These are phyloP conservation scores for Drosophila parthenogenetica DNA, from an alignment of 2,888 invertebrate genomes.

Conservation along the genomic window DNA sequence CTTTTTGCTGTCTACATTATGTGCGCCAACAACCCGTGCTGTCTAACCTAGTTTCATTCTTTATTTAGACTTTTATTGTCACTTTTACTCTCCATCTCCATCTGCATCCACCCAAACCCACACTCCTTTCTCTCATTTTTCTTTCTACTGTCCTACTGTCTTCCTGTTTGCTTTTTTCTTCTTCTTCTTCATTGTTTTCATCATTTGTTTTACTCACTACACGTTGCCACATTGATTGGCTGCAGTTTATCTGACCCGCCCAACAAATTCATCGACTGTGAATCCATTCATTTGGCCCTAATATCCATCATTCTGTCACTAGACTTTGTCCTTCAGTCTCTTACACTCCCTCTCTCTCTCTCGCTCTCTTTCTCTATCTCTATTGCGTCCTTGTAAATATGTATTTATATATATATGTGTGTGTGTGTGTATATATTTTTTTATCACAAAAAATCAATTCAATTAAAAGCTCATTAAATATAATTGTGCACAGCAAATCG, in stretches of 20 bases:
- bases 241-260: constrained; percentile 43
- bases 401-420: background rate
- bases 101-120: background rate
- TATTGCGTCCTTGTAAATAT: background rate
- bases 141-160: background rate
- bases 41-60: constrained; percentile 30
- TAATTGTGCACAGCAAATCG: constrained; percentile 67
- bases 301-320: constrained; percentile 56
- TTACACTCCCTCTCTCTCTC: background rate
- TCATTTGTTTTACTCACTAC: constrained; percentile 12
- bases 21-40: background rate
- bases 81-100: background rate
- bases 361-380: background rate
- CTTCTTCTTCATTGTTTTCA: constrained; percentile 1
- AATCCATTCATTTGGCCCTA: constrained; percentile 40
- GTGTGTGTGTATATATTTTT: constrained; percentile 27
- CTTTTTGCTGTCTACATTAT: too few species aligned
- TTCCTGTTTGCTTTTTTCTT: too few species aligned
- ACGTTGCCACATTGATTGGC: constrained; percentile 26
- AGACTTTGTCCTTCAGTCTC: constrained; percentile 29
- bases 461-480: constrained; percentile 76
- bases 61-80: constrained; percentile 2
- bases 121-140: background rate
- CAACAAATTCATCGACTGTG: constrained; percentile 40
- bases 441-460: constrained; percentile 66